Conservation (phyloP, 2,888 invertebrate genomes). For the Drosophila anomelani region DNA sequence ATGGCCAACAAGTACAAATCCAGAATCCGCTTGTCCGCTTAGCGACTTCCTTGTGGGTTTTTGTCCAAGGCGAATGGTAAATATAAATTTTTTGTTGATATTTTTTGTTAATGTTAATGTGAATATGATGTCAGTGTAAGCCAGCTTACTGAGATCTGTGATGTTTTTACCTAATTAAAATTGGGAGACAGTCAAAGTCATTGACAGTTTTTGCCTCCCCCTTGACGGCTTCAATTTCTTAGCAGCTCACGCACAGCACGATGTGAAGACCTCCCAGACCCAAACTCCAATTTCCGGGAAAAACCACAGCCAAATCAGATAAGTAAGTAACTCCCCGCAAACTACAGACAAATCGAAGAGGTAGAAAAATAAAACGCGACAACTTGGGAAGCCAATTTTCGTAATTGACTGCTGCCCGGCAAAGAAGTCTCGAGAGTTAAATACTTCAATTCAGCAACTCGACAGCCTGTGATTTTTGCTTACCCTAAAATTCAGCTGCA, state of each 20-base stretch:
- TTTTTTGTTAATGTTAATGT: conserved; percentile 6
- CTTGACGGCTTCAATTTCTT: conserved; percentile 29
- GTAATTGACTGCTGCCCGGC: conserved; percentile 74
- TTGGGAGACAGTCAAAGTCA: conserved; percentile 4
- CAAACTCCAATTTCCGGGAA: not conserved
- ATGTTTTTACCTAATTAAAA: conserved; percentile 33
- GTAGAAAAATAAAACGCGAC: conserved; percentile 36
- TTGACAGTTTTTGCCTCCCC: conserved; percentile 15
- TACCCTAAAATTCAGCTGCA: conserved; percentile 3
- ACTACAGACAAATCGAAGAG: conserved; percentile 23
- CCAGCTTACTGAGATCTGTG: conserved; percentile 16
- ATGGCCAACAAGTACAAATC: not conserved
- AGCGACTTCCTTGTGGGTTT: not conserved
- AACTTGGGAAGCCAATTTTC: conserved; percentile 69
- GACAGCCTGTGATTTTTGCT: conserved; percentile 45
- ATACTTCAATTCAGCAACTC: conserved; percentile 19
- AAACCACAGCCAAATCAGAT: conserved; percentile 74
- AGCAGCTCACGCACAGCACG: conserved; percentile 62
- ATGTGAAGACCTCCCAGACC: conserved; percentile 26
- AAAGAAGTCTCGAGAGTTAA: conserved; percentile 61
- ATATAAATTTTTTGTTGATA: conserved; percentile 15
- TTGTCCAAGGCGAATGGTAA: not conserved
- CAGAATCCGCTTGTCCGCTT: not conserved
- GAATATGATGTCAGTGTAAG: conserved; percentile 1
- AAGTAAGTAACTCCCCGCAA: conserved; percentile 57